Evolutionary conservation across 2,888 invertebrate species (phyloP).

Genomic region (Spatulosminthurus flaviceps): DNA sequence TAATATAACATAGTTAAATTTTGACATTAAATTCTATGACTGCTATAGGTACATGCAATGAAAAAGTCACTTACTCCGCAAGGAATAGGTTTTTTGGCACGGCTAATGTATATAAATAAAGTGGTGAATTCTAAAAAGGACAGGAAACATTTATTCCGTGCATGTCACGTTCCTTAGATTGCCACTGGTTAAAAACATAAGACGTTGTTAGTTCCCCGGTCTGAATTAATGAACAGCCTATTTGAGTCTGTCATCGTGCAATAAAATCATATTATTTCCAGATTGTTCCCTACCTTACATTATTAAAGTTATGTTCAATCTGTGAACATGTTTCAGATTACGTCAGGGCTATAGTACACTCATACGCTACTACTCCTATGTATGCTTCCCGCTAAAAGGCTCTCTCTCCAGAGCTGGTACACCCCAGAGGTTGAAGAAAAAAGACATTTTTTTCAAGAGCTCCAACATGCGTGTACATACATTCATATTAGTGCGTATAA

Average conservation of each 20-base stretch:
- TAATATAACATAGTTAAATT: no score
- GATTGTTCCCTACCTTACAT: neutral
- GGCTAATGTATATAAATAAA: neutral
- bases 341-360: neutral
- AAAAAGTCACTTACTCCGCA: no score
- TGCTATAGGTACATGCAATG: no score
- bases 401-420: no score
- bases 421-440: no score
- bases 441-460: no score
- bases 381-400: no score
- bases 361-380: no score
- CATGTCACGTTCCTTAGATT: neutral
- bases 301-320: neutral
- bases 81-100: no score
- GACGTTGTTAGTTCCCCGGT: conserved; percentile 4
- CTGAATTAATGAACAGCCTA: conserved; percentile 14
- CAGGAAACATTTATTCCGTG: conserved; percentile 18
- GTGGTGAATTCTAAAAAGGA: neutral
- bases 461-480: no score
- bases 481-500: no score
- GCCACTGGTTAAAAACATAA: neutral
- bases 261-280: neutral
- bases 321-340: neutral
- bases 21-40: no score
- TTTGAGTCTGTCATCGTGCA: conserved; percentile 18